phyloP scores from a whole-genome alignment of 2,797 vertebrate species.

The Xiphophorus birchmanni region DNA sequence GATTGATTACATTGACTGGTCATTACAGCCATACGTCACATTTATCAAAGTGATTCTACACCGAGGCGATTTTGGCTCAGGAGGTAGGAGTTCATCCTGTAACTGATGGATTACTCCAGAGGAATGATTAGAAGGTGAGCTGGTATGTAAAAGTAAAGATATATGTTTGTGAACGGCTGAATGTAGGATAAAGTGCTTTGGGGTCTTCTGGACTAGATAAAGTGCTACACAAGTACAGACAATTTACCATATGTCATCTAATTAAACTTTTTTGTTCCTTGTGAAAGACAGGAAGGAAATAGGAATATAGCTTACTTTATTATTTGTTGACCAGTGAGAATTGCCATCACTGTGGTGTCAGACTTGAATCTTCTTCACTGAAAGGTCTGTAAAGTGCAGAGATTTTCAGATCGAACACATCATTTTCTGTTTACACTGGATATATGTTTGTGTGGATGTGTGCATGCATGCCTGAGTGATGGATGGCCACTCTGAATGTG shows the following conservation, averaged over 20 bases:
- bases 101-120: not conserved
- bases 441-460: not conserved
- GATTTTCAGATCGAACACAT: constrained; percentile 42
- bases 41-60: constrained; percentile 19
- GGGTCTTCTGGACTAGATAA: not conserved
- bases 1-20: not conserved
- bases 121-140: no score
- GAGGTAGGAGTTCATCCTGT: not conserved
- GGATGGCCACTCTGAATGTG: not conserved
- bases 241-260: constrained; percentile 5
- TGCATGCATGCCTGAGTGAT: constrained; percentile 7
- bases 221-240: not conserved
- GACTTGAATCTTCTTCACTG: constrained; percentile 29
- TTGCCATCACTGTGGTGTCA: constrained; percentile 35
- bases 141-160: no score
- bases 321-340: constrained; percentile 52
- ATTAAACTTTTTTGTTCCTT: constrained; percentile 28
- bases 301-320: constrained; percentile 23
- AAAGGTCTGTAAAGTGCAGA: constrained; percentile 38
- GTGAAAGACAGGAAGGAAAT: constrained; percentile 23
- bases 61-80: not conserved
- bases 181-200: not conserved
- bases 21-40: constrained; percentile 5
- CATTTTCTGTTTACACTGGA: constrained; percentile 18
- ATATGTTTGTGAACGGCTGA: not conserved